Evolutionary conservation across 2,797 vertebrate species (phyloP).

Genomic region (Galagoides demidoff): DNA sequence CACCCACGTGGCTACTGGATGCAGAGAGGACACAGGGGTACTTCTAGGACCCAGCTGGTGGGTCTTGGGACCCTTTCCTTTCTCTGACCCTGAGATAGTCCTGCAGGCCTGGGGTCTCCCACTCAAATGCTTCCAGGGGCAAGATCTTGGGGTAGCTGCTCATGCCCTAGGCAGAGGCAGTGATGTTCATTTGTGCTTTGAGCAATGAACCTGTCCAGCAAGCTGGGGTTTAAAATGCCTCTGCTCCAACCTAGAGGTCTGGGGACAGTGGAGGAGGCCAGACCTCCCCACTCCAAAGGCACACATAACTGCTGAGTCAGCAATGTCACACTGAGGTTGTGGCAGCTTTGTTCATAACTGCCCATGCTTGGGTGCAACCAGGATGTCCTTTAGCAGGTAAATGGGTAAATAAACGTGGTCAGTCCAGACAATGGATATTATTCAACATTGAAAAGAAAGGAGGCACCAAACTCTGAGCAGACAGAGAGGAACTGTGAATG

Average conservation of each 20-base stretch:
- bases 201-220: neutral
- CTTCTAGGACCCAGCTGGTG: neutral
- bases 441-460: too few relatives aligned
- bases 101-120: neutral
- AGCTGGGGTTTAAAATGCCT: neutral
- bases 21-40: too few relatives aligned
- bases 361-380: too few relatives aligned
- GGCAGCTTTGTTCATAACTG: too few relatives aligned
- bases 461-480: too few relatives aligned
- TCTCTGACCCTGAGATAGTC: neutral
- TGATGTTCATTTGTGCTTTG: neutral
- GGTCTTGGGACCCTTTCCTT: neutral
- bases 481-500: too few relatives aligned
- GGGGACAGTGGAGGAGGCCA: neutral
- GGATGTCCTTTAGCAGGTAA: constrained; percentile 78
- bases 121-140: neutral
- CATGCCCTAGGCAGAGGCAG: neutral
- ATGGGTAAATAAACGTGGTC: too few relatives aligned
- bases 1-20: neutral
- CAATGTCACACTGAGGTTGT: too few relatives aligned
- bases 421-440: too few relatives aligned
- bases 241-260: neutral
- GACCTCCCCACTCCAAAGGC: neutral
- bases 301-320: too few relatives aligned
- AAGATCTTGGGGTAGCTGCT: neutral